Evolutionary conservation across 2,113 vertebrate genomes (phyloP), one percentile per base, ranked within the genome.

Genomic region (Callorhinus ursinus): DNA sequence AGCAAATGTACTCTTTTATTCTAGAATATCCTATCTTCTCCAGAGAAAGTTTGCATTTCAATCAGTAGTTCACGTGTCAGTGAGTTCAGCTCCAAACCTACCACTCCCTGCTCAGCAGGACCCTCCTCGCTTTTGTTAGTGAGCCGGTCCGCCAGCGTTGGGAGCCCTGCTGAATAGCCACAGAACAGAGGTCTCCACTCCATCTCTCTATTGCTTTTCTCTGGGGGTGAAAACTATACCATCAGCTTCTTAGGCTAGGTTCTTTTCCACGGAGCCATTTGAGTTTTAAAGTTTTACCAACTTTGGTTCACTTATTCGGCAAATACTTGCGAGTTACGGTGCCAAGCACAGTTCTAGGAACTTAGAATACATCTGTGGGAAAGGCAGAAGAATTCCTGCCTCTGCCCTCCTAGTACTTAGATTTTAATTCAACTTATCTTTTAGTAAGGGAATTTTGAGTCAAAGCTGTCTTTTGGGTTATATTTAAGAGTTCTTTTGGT

Each of bases 211-310:
- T 92, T 97, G 57, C 85, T 90, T 97, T 92, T 33, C 13, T 96
- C 98, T 98, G 63, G 92, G 69, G 67, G 91, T 96, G 92, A 90
- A 81, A 96, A 95, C 90, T 15, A 24, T 82, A 97, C 90, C 96
- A 96, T 92, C 96, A 95, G 93, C 26, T 74, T 59, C 26, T 31
- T 97, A 94, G 93, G 86, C 55, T 5, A 39, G 39, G 91, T 83
- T 76, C 59, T 1, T 88, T 98, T 94, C 80, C 19, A 2, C 51
- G 93, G 89, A 95, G 86, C 77, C 2, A 5, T 88, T 82, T 49
- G 51, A 49, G 31, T 93, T 88, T 92, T 90, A 46, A 15, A 88
- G 49, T 28, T 76, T 74, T 65, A 53, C 3, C 26, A 72, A 10
- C 28, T 59, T 81, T 76, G 12, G 5, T 51, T 93, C 81, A 24